These are phyloP conservation scores for Leucophora obtusa DNA, from an alignment of 2,888 invertebrate genomes.

Conservation along the genomic window DNA sequence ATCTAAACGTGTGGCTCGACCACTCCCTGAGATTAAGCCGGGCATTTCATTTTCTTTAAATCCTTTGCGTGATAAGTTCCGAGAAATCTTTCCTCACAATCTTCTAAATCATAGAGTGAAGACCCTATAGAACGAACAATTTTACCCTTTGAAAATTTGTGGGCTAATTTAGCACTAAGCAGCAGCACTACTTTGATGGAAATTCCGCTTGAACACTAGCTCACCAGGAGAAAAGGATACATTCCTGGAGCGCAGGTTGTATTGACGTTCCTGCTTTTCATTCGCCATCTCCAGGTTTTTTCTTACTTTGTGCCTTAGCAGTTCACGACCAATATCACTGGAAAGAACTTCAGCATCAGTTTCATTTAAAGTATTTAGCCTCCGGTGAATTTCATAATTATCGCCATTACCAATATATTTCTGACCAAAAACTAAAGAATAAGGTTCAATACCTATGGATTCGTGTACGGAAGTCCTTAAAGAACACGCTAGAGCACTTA, in stretches of 20 bases:
- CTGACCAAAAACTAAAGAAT: constrained; percentile 9
- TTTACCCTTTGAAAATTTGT: not conserved
- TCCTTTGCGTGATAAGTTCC: not conserved
- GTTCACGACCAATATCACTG: not conserved
- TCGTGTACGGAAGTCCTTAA: not conserved
- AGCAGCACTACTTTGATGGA: not conserved
- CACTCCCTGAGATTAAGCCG: constrained; percentile 1
- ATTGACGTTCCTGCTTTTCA: too few species aligned
- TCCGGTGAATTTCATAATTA: too few species aligned
- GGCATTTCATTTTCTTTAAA: not conserved
- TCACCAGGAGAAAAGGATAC: too few species aligned
- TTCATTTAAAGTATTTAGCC: too few species aligned
- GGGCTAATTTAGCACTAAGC: constrained; percentile 5
- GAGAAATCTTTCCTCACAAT: not conserved
- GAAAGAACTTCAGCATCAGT: not conserved
- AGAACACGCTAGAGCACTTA: not conserved
- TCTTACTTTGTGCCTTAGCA: not conserved
- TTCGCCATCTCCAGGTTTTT: not conserved
- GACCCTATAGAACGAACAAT: not conserved
- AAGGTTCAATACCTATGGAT: constrained; percentile 1
- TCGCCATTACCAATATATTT: not conserved
- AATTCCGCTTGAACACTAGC: constrained; percentile 4
- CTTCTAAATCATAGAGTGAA: not conserved
- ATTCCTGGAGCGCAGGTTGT: too few species aligned
- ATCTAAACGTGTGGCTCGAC: not conserved